These are phyloP conservation scores for Gymnoscopelus microlampas DNA, from an alignment of 2,797 vertebrate genomes.

Conservation along the genomic window DNA sequence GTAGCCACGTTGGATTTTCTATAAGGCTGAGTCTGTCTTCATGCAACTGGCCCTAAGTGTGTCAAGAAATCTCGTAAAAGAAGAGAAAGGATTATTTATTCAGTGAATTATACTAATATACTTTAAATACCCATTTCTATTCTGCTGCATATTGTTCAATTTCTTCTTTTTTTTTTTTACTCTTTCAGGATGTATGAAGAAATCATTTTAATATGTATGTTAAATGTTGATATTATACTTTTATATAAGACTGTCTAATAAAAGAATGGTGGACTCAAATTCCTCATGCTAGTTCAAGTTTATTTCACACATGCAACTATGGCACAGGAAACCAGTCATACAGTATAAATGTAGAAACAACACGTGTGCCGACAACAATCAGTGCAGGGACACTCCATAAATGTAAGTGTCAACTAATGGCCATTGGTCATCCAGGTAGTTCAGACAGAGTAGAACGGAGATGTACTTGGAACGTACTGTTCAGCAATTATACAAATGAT, in stretches of 20 bases:
- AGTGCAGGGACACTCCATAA: constrained; percentile 59
- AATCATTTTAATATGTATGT: constrained; percentile 22
- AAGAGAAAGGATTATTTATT: constrained; percentile 47
- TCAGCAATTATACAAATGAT: too few relatives aligned
- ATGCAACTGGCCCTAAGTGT: too few relatives aligned
- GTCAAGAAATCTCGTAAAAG: too few relatives aligned
- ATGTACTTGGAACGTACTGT: too few relatives aligned
- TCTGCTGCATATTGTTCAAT: constrained; percentile 28
- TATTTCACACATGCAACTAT: constrained; percentile 83
- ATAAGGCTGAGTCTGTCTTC: too few relatives aligned
- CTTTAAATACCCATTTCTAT: constrained; percentile 29
- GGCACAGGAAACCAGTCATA: constrained; percentile 78
- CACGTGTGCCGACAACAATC: constrained; percentile 57
- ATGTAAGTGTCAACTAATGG: constrained; percentile 64
- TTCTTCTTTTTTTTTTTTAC: constrained; percentile 14
- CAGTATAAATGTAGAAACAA: constrained; percentile 80
- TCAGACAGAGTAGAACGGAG: constrained; percentile 29
- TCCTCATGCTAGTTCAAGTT: constrained; percentile 78
- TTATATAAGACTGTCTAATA: constrained; percentile 22
- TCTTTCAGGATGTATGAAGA: constrained; percentile 34
- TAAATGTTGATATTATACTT: constrained; percentile 17
- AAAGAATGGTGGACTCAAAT: constrained; percentile 63
- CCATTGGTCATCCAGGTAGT: constrained; percentile 47
- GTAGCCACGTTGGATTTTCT: not conserved
- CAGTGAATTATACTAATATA: constrained; percentile 22